phyloP scores from a whole-genome alignment of 2,797 vertebrate species.

The Bovichtus diacanthus region DNA sequence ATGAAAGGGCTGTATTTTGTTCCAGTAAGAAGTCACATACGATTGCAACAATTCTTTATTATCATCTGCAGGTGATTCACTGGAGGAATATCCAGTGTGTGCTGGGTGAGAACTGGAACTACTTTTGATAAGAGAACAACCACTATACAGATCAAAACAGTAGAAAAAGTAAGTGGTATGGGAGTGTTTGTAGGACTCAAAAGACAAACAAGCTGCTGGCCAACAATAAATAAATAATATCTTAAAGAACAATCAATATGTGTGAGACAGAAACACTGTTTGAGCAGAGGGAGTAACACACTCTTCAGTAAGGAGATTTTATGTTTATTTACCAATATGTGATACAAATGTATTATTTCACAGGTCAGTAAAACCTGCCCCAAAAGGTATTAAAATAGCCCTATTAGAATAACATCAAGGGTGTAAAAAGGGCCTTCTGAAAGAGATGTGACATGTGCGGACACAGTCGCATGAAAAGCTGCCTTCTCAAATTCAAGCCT shows the following conservation, averaged over 20 bases:
- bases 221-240: slow-evolving; percentile 17
- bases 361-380: background rate
- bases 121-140: slow-evolving; percentile 23
- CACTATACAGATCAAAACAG: background rate
- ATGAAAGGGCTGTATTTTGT: slow-evolving; percentile 10
- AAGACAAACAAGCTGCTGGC: slow-evolving; percentile 4
- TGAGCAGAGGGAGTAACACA: background rate
- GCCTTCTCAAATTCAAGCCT: background rate
- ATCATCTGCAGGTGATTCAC: slow-evolving; percentile 10
- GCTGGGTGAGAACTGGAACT: background rate
- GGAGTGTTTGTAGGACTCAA: background rate
- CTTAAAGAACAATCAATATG: slow-evolving; percentile 13
- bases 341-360: background rate
- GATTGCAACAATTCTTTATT: slow-evolving; percentile 19
- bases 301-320: background rate
- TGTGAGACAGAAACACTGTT: background rate
- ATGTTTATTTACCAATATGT: background rate
- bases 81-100: background rate
- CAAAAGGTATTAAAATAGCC: background rate
- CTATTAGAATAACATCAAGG: background rate
- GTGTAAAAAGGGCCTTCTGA: background rate
- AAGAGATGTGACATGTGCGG: background rate
- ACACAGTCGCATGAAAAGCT: background rate
- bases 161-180: background rate
- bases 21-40: slow-evolving; percentile 21